Conservation (phyloP, 1,140 invertebrate species). For the Aleiodes sp. region DNA sequence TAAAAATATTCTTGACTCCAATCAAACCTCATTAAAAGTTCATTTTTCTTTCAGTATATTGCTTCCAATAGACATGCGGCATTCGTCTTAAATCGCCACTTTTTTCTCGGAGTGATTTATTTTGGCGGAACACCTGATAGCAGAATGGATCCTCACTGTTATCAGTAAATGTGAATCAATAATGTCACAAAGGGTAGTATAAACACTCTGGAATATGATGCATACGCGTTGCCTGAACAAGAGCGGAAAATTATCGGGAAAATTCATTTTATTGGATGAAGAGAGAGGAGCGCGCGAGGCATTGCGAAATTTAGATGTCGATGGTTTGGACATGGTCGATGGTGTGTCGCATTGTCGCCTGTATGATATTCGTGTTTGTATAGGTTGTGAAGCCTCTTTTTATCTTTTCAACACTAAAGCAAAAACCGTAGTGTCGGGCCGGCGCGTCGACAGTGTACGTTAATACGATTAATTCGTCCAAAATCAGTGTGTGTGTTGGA, state of each 20-base stretch:
- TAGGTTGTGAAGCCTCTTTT: not conserved
- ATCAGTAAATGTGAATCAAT: too few species aligned
- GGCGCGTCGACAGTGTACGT: slow-evolving; percentile 11
- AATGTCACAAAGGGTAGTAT: not conserved
- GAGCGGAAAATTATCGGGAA: not conserved
- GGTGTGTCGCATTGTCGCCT: slow-evolving; percentile 4
- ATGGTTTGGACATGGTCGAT: slow-evolving; percentile 11
- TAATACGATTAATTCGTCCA: slow-evolving; percentile 29
- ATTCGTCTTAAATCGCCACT: too few species aligned
- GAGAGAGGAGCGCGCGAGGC: too few species aligned
- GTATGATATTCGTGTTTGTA: slow-evolving; percentile 4
- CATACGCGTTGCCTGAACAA: too few species aligned
- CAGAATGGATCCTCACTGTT: too few species aligned
- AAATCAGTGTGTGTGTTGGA: slow-evolving; percentile 17
- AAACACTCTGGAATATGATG: not conserved
- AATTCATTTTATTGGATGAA: not conserved
- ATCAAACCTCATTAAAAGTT: too few species aligned
- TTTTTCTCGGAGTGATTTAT: too few species aligned
- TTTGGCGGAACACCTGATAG: too few species aligned
- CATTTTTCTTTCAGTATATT: too few species aligned
- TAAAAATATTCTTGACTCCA: too few species aligned
- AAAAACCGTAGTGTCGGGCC: slow-evolving; percentile 1
- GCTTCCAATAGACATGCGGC: too few species aligned
- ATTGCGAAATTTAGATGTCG: slow-evolving; percentile 7
- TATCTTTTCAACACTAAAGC: not conserved